These are phyloP conservation scores for Plagodis dolabraria DNA, from an alignment of 2,888 invertebrate genomes.

Conservation along the genomic window DNA sequence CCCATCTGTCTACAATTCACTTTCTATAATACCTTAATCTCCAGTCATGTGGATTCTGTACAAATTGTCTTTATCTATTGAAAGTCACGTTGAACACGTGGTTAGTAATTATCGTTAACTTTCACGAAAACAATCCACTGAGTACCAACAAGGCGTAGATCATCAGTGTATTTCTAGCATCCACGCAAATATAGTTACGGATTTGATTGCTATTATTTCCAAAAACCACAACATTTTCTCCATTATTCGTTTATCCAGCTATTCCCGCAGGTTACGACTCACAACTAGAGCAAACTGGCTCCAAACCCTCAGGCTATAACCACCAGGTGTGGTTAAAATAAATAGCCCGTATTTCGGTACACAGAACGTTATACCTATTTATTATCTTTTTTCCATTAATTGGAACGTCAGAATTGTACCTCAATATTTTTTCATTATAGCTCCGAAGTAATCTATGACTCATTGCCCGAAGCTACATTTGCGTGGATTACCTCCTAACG, in stretches of 20 bases:
- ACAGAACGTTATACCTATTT: constrained; percentile 57
- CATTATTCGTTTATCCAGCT: constrained; percentile 27
- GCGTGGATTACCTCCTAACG: constrained; percentile 47
- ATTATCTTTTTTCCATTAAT: constrained; percentile 56
- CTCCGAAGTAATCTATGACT: constrained; percentile 51
- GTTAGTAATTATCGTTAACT: no score
- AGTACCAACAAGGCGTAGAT: no score
- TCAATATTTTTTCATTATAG: constrained; percentile 54
- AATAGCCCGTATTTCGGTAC: constrained; percentile 59
- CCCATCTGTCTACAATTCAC: no score
- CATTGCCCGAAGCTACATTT: constrained; percentile 44
- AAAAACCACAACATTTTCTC: neutral
- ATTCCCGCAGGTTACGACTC: constrained; percentile 31
- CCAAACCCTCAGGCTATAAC: constrained; percentile 43
- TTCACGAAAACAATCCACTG: no score
- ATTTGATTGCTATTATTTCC: neutral
- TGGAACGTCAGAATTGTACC: constrained; percentile 56
- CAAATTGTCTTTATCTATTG: no score
- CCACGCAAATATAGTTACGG: no score
- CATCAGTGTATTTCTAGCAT: no score
- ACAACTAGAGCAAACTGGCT: constrained; percentile 28
- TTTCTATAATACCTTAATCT: no score
- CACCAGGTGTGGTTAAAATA: constrained; percentile 67
- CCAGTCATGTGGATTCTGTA: no score
- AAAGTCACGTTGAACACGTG: no score